phyloP scores from a whole-genome alignment of 2,888 invertebrate species.

The Nebria brevicollis region DNA sequence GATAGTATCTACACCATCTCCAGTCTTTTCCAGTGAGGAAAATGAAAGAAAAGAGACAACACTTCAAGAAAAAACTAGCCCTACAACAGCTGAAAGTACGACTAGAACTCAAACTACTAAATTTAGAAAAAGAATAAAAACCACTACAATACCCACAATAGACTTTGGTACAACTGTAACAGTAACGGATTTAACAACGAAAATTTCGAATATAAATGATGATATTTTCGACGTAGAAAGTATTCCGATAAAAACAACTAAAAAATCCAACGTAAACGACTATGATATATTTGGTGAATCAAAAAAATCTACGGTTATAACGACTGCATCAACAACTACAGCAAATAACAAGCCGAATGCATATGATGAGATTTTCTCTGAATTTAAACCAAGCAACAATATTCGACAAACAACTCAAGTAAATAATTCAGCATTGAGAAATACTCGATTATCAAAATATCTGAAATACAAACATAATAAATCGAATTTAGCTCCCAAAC shows the following conservation, averaged over 20 bases:
- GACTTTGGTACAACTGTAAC: constrained; percentile 17
- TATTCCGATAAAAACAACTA: constrained; percentile 31
- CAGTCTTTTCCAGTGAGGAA: constrained; percentile 21
- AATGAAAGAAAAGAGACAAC: constrained; percentile 29
- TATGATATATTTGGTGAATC: constrained; percentile 46
- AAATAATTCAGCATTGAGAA: constrained; percentile 27
- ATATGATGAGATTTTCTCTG: constrained; percentile 35
- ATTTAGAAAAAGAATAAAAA: constrained; percentile 7
- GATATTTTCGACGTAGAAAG: constrained; percentile 46
- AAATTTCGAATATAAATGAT: constrained; percentile 37
- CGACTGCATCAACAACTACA: constrained; percentile 44
- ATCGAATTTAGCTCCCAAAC: constrained; percentile 27
- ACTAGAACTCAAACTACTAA: not conserved
- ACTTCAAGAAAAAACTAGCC: constrained; percentile 8
- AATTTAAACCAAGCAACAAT: constrained; percentile 20
- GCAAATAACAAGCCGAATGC: constrained; percentile 26
- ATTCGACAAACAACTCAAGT: constrained; percentile 10
- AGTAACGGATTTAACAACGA: constrained; percentile 21
- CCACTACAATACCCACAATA: constrained; percentile 11
- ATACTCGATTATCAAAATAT: constrained; percentile 43
- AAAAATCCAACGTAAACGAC: constrained; percentile 42
- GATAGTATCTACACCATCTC: constrained; percentile 50
- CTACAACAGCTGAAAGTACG: constrained; percentile 5
- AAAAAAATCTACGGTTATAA: constrained; percentile 47
- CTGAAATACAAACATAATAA: constrained; percentile 47